phyloP scores from a whole-genome alignment of 2,797 vertebrate genomes.

The Phataginus tricuspis region DNA sequence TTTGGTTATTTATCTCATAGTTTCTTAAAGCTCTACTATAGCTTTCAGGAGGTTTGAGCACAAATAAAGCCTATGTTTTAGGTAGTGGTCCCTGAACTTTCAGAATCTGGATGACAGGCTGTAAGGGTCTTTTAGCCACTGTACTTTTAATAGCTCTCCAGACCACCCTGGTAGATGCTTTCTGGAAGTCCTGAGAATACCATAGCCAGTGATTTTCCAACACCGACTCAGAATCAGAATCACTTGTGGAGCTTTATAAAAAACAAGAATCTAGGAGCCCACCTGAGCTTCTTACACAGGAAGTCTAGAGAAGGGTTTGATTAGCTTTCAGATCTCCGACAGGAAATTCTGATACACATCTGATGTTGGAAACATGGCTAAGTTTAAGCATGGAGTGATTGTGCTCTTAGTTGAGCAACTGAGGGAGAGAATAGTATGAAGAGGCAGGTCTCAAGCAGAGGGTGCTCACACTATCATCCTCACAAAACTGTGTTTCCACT shows the following conservation, averaged over 20 bases:
- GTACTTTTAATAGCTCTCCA: not conserved
- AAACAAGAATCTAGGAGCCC: not conserved
- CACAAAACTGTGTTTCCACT: not conserved
- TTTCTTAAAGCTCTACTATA: not conserved
- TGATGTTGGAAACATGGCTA: not conserved
- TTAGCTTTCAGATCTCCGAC: not conserved
- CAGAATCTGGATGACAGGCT: not conserved
- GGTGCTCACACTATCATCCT: not conserved
- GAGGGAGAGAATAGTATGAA: not conserved
- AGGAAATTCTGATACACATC: not conserved
- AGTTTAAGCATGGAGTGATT: not conserved
- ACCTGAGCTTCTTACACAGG: not conserved
- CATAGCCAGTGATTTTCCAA: not conserved
- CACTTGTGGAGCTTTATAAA: not conserved
- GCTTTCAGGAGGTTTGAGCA: not conserved
- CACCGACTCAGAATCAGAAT: not conserved
- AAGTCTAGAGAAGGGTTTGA: not conserved
- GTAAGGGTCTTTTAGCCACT: not conserved
- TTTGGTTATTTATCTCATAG: not conserved
- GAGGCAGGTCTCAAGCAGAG: not conserved
- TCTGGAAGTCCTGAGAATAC: not conserved
- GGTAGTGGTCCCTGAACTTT: not conserved
- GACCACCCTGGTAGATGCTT: not conserved
- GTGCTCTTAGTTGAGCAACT: not conserved
- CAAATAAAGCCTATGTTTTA: not conserved